A percentile compares a stretch with the other conserved stretches of the same genome.
phyloP scores from a whole-genome alignment of 2,113 vertebrate genomes.

The Malurus elegans region DNA sequence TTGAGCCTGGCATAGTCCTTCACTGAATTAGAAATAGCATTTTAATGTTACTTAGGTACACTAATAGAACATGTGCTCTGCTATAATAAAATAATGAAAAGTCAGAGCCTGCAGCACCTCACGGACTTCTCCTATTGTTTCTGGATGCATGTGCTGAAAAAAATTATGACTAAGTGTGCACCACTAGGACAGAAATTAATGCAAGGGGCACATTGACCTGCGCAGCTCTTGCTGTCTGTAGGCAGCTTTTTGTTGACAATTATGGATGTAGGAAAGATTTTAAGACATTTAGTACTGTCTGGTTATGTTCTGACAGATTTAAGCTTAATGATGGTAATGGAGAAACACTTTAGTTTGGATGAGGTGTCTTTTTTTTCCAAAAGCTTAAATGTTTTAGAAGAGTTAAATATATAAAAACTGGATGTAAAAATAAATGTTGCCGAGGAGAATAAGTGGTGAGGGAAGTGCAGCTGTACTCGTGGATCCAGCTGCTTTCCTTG shows the following conservation, averaged over 20 bases:
- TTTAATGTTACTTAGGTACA: background rate
- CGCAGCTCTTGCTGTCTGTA: background rate
- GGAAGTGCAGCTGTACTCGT: background rate
- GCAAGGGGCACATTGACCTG: background rate
- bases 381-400: background rate
- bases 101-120: background rate
- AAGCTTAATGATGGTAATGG: background rate
- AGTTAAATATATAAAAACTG: background rate
- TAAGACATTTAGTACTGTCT: background rate
- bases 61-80: background rate
- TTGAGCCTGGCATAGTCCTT: background rate
- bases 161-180: no score
- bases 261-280: background rate
- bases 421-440: background rate
- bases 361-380: background rate
- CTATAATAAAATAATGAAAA: background rate
- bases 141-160: background rate
- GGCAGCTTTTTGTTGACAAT: background rate
- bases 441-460: background rate
- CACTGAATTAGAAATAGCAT: background rate
- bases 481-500: background rate
- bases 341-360: background rate
- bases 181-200: background rate
- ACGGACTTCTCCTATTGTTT: background rate
- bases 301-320: background rate